Evolutionary conservation across 2,888 invertebrate species (phyloP).

Genomic region (Ferdinandea cuprea): DNA sequence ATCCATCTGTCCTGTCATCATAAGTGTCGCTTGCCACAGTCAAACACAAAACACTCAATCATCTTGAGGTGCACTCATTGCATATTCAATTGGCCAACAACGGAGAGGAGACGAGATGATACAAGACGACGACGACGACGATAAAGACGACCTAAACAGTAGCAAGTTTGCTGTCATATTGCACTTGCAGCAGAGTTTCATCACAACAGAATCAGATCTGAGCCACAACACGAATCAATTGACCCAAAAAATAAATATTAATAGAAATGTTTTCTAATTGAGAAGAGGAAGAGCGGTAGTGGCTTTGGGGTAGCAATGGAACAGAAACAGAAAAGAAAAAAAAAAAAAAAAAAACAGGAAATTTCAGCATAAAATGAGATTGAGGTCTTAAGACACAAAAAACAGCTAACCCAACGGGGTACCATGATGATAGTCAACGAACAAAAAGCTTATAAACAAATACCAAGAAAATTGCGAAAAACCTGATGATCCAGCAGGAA

Average conservation of each 20-base stretch:
- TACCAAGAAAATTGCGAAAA: conserved; percentile 51
- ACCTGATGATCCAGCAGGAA: conserved; percentile 71
- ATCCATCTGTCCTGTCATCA: conserved; percentile 38
- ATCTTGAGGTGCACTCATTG: conserved; percentile 7
- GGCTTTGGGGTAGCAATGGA: background rate
- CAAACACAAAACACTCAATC: conserved; percentile 33
- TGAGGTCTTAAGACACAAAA: conserved; percentile 42
- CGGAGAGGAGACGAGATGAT: background rate
- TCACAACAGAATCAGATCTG: conserved; percentile 15
- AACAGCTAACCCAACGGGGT: conserved; percentile 57
- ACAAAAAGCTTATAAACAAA: conserved; percentile 34
- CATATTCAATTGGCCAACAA: conserved; percentile 10
- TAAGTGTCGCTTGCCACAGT: conserved; percentile 23
- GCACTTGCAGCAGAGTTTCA: conserved; percentile 59
- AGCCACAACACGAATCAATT: conserved; percentile 30
- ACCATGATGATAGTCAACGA: conserved; percentile 14
- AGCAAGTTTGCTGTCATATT: conserved; percentile 43
- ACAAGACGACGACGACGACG: no score
- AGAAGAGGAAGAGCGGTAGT: background rate
- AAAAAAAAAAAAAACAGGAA: background rate
- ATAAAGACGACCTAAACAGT: background rate
- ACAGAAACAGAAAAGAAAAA: background rate
- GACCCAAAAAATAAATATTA: conserved; percentile 54
- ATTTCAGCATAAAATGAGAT: conserved; percentile 37
- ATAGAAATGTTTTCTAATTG: background rate